A percentile compares a stretch with the other conserved stretches of the same genome.
phyloP scores from a whole-genome alignment of 2,888 invertebrate species.

The Itoplectis maculator region DNA sequence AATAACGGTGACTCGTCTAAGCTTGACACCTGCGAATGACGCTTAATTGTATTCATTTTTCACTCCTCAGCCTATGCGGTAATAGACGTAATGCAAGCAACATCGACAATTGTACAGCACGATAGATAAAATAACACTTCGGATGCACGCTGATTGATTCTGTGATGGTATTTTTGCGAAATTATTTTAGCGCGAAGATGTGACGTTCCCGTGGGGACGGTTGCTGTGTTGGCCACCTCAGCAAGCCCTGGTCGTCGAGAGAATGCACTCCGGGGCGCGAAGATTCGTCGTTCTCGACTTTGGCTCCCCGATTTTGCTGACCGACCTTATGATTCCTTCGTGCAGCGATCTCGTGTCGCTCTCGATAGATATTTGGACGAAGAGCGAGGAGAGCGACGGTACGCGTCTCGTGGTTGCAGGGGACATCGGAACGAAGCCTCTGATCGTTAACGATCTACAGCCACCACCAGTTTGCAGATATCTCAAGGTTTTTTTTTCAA shows the following conservation, averaged over 20 bases:
- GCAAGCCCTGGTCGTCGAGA: conserved; percentile 94
- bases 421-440: conserved; percentile 94
- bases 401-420: conserved; percentile 93
- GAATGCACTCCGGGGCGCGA: conserved; percentile 97
- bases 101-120: conserved; percentile 51
- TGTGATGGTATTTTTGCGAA: conserved; percentile 8
- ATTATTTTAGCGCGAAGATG: conserved; percentile 79
- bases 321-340: conserved; percentile 93
- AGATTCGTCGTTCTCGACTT: conserved; percentile 96
- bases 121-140: conserved; percentile 28
- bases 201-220: conserved; percentile 90
- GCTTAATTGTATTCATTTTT: conserved; percentile 41
- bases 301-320: conserved; percentile 93
- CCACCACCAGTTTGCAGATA: conserved; percentile 96
- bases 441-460: conserved; percentile 95
- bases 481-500: conserved; percentile 89
- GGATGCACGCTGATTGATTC: conserved; percentile 11
- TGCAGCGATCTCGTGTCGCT: conserved; percentile 93
- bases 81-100: conserved; percentile 34
- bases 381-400: conserved; percentile 94
- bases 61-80: conserved; percentile 8
- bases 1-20: conserved; percentile 44
- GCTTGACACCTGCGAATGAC: conserved; percentile 54
- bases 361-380: conserved; percentile 95
- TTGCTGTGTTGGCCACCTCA: conserved; percentile 92